Conservation (phyloP, 1,140 invertebrate genomes). For the Eulimnadia texana region DNA sequence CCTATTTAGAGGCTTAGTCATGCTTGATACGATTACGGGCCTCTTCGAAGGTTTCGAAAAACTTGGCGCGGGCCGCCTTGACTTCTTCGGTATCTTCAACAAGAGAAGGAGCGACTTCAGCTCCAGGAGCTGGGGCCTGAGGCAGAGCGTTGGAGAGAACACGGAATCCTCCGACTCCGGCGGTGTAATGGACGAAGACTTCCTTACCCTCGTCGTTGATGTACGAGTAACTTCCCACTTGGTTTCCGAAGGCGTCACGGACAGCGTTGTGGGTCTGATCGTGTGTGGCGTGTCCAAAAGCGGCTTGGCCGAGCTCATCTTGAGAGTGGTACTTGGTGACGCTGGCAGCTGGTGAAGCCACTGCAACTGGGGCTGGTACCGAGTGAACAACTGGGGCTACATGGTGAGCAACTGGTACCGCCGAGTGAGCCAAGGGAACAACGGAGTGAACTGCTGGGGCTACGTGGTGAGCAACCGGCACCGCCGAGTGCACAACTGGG, state of each 20-base stretch:
- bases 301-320: constrained; percentile 37
- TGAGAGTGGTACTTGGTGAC: constrained; percentile 35
- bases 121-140: constrained; percentile 23
- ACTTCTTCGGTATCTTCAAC: constrained; percentile 26
- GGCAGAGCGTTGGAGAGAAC: constrained; percentile 35
- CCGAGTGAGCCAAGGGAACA: neutral
- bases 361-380: neutral
- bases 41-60: constrained; percentile 22
- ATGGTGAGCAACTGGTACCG: neutral
- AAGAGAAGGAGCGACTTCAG: constrained; percentile 22
- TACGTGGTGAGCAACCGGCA: no score
- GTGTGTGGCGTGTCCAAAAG: constrained; percentile 38
- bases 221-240: constrained; percentile 39
- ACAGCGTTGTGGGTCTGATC: constrained; percentile 35
- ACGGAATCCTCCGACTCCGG: constrained; percentile 36
- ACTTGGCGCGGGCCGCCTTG: constrained; percentile 1
- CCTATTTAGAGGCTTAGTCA: neutral
- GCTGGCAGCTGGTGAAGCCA: neutral
- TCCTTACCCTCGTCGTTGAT: constrained; percentile 36
- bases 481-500: neutral
- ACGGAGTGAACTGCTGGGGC: neutral
- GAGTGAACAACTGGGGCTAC: neutral
- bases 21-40: constrained; percentile 13
- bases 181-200: constrained; percentile 35
- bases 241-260: constrained; percentile 35